Base-by-base conservation (phyloP, 2,888 invertebrate genomes). In the Brassicogethes aeneus region DNA sequence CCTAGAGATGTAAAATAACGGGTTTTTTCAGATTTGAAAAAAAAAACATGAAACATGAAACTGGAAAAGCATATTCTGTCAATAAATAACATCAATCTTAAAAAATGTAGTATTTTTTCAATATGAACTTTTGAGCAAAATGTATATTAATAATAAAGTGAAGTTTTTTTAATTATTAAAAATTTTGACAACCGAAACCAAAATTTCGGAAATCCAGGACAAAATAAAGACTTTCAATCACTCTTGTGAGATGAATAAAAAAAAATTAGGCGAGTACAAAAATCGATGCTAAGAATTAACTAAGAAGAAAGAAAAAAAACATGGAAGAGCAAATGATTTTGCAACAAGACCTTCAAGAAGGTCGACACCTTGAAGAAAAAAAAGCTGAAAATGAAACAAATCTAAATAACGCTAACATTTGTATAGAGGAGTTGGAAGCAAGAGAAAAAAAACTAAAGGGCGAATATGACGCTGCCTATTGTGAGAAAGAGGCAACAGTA, bases 321-420 rank as follows among this genome's bases (percentile, higher is more conserved):
- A 77, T 80, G 44, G 81, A 84, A 50, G 75, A 82, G 52, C 75
- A 81, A 56, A 71, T 89, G n/a, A 75, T 78, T 56, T 68, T 83
- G 15, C 78, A 81, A 57, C 77, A 79, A 54, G 68, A 69, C 15
- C 63, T 74, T 45, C 77, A 78, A 50, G 73, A 64, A 44, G 62
- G 70, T 40, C 67, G 70, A 12, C 62, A 66, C 10, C 55, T 75
- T 0, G 66, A 70, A 41, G 64, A 68, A 2, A 71, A 74, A 50
- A 56, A 72, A 15, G 55, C 52, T 10, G 69, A 70, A 36, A 65
- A 74, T 2, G 56, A 52, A 2, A 40, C 54, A 2, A 67, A 61
- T 48, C 59, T 67, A 44, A 37, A 44, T 16, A 31, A 43, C 2
- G 48, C 72, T 16, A 56, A 53, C 8, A 48, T 53, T 7, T 70